Evolutionary conservation across 2,113 vertebrate species (phyloP).

Genomic region (Tor tambroides): DNA sequence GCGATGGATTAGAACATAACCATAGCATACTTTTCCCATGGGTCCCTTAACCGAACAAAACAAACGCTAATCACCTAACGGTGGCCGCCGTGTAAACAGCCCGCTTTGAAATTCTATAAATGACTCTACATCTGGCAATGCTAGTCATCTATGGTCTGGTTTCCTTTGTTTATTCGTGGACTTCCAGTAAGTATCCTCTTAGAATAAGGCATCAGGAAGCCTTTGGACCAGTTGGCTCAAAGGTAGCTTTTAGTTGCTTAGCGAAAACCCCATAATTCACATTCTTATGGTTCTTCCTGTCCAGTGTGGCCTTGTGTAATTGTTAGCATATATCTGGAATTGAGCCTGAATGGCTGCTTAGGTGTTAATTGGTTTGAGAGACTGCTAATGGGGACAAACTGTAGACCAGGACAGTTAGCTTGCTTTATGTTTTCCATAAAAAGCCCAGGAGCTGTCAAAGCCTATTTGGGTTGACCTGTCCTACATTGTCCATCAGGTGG

Average conservation of each 20-base stretch:
- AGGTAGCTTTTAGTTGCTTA: background rate
- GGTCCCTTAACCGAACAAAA: slow-evolving; percentile 63
- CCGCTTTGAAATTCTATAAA: slow-evolving; percentile 37
- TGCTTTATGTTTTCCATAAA: slow-evolving; percentile 76
- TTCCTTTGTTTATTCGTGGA: slow-evolving; percentile 14
- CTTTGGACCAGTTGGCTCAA: background rate
- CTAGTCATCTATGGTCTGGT: background rate
- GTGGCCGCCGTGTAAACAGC: slow-evolving; percentile 18
- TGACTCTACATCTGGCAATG: background rate
- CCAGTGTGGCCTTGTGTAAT: slow-evolving; percentile 79
- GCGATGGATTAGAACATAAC: slow-evolving; percentile 65
- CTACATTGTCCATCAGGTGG: slow-evolving; percentile 68
- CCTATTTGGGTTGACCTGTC: slow-evolving; percentile 69
- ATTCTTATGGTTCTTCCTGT: slow-evolving; percentile 77
- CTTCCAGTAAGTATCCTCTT: slow-evolving; percentile 17
- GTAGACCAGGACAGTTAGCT: slow-evolving; percentile 74
- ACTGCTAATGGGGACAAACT: slow-evolving; percentile 79
- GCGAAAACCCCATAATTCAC: slow-evolving; percentile 22
- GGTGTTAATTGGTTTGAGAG: slow-evolving; percentile 89
- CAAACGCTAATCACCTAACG: slow-evolving; percentile 43
- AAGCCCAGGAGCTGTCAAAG: slow-evolving; percentile 71
- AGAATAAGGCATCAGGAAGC: background rate
- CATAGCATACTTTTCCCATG: slow-evolving; percentile 57
- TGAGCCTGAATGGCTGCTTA: slow-evolving; percentile 78
- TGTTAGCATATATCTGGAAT: slow-evolving; percentile 82